Base-by-base conservation (phyloP, 2,113 vertebrate genomes). In the human region DNA sequence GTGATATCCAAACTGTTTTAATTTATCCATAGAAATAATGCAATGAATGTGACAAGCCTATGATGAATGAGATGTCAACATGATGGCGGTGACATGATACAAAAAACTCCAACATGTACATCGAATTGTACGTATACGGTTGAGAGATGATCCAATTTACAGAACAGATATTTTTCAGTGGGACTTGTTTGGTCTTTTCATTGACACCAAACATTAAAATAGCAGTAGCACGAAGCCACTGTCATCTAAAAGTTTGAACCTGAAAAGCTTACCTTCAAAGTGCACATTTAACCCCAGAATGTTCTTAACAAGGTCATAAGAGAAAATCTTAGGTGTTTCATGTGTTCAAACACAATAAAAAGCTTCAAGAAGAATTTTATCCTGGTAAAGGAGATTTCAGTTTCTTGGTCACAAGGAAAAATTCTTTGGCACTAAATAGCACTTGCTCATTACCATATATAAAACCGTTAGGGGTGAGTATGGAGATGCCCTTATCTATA, bases 261-360 rank as follows among this genome's bases (percentile, higher is more conserved):
- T 82, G 87, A 52, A 97, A 98, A 98, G 64, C 95, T 98, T 97
- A 98, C 96, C 90, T 98, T 98, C 97, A 97, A 98, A 97, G 97
- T 97, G 96, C 97, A 98, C 97, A 97, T 97, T 96, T 97, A 98
- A 98, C 81, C 97, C 94, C 97, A 97, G 97, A 97, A 96, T 98
- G 96, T 97, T 98, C 32, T 95, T 97, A 95, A 98, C 76, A 97
- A 95, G 96, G 97, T 98, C 98, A 98, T 82, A 97, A 75, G 97
- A 97, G 97, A 97, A 97, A 97, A 96, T 97, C 93, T 90, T 97
- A 97, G 94, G 93, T 90, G 93, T 97, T 98, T 98, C 93, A 97
- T 64, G 97, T 98, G 61, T 94, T 98, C 94, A 92, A 97, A 92
- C 80, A 97, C 98, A 97, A 95, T 97, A 96, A 64, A 48, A 55